These are phyloP conservation scores for Ladona fulva DNA, from an alignment of 1,140 invertebrate genomes.

Conservation along the genomic window DNA sequence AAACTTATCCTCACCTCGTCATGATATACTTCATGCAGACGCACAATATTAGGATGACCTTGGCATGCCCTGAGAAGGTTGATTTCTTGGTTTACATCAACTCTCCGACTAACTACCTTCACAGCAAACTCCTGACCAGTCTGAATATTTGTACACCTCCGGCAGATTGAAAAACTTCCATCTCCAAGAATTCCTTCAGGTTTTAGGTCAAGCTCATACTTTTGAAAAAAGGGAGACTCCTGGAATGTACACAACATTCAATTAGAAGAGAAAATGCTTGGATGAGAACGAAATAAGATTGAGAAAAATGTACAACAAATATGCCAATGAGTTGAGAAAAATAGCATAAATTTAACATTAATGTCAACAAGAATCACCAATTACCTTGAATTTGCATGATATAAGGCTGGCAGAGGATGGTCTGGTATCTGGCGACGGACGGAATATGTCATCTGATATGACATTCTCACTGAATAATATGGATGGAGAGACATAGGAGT, in stretches of 20 bases:
- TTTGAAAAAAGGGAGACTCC: conserved; percentile 77
- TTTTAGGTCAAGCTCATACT: conserved; percentile 64
- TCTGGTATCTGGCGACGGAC: conserved; percentile 37
- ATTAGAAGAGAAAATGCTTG: conserved; percentile 21
- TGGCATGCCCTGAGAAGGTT: conserved; percentile 69
- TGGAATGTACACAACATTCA: conserved; percentile 39
- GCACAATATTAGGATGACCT: conserved; percentile 82
- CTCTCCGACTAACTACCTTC: conserved; percentile 76
- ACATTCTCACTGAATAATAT: conserved; percentile 79
- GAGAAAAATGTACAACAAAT: no score
- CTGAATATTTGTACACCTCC: conserved; percentile 63
- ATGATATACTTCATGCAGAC: conserved; percentile 67
- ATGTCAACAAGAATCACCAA: conserved; percentile 16
- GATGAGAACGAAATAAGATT: no score
- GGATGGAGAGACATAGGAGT: conserved; percentile 92
- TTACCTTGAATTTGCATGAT: conserved; percentile 44
- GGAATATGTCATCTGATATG: conserved; percentile 62
- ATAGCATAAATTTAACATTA: background rate
- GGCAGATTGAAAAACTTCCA: conserved; percentile 82
- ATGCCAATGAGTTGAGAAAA: background rate
- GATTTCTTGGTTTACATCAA: conserved; percentile 69
- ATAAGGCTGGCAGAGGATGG: conserved; percentile 38
- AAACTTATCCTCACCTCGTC: conserved; percentile 51
- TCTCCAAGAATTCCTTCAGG: conserved; percentile 63
- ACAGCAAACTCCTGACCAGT: conserved; percentile 75